These are phyloP conservation scores for Apis florea DNA, from an alignment of 1,140 invertebrate genomes.

Conservation along the genomic window DNA sequence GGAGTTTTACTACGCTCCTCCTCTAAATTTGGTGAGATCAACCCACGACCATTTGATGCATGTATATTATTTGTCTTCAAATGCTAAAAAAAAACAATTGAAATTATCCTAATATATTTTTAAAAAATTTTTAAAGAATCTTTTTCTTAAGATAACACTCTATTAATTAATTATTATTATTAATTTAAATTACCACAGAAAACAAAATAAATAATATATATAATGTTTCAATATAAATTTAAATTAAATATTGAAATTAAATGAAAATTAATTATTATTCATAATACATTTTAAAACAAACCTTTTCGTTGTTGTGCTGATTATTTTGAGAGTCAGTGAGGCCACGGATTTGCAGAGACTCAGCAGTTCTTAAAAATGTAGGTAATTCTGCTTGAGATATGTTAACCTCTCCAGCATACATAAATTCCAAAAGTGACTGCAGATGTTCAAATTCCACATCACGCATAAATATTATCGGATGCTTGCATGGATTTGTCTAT, in stretches of 20 bases:
- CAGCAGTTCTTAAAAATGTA: constrained; percentile 92
- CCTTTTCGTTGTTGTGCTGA: constrained; percentile 80
- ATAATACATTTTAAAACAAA: constrained; percentile 40
- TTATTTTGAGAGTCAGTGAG: constrained; percentile 84
- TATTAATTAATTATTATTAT: not conserved
- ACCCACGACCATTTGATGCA: constrained; percentile 77
- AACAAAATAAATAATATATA: too few relatives aligned
- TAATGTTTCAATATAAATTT: too few relatives aligned
- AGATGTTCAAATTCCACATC: constrained; percentile 89
- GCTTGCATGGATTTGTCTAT: constrained; percentile 91
- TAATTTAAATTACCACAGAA: too few relatives aligned
- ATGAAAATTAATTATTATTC: not conserved
- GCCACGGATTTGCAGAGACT: constrained; percentile 93
- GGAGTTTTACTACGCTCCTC: constrained; percentile 79
- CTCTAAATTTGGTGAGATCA: constrained; percentile 79
- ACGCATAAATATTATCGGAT: constrained; percentile 92
- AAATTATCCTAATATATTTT: not conserved
- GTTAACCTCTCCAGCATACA: constrained; percentile 95
- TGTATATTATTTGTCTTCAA: constrained; percentile 78
- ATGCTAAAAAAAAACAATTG: constrained; percentile 61
- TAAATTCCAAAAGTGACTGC: constrained; percentile 89
- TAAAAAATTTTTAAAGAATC: not conserved
- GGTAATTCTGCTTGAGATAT: constrained; percentile 93
- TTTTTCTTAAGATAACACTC: too few relatives aligned
- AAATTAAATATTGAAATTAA: not conserved